phyloP scores from a whole-genome alignment of 2,113 vertebrate genomes.

The Cacatua alba region DNA sequence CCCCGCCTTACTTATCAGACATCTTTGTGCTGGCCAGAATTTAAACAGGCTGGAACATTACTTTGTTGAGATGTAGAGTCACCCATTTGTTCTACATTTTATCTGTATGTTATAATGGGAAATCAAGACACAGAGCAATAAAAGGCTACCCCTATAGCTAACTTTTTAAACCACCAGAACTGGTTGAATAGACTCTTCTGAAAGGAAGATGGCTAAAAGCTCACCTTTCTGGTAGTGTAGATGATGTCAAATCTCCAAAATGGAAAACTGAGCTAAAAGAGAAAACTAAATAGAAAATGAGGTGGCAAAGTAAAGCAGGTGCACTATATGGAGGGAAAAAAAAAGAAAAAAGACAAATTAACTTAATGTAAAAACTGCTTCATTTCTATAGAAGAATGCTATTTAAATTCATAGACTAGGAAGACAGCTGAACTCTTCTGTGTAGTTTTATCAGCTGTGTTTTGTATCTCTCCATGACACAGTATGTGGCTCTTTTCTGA shows the following conservation, averaged over 20 bases:
- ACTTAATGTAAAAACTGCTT: not conserved
- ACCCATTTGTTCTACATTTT: not conserved
- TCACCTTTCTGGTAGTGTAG: not conserved
- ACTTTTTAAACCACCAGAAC: not conserved
- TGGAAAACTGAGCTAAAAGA: not conserved
- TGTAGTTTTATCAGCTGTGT: constrained; percentile 49
- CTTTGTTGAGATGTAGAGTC: not conserved
- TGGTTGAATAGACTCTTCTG: not conserved
- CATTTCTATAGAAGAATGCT: not conserved
- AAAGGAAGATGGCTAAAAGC: not conserved
- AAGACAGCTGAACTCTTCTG: constrained; percentile 29
- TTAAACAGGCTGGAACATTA: not conserved
- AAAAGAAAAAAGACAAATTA: constrained; percentile 10
- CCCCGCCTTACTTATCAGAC: not conserved
- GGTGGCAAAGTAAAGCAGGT: not conserved
- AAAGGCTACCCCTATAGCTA: not conserved
- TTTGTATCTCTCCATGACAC: constrained; percentile 37
- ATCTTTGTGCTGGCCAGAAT: not conserved
- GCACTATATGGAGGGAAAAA: not conserved
- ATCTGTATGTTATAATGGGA: not conserved
- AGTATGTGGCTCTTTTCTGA: constrained; percentile 44
- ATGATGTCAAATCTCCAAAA: not conserved
- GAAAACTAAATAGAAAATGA: not conserved
- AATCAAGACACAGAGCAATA: not conserved
- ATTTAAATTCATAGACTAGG: not conserved